Evolutionary conservation across 2,113 vertebrate genomes (phyloP), one percentile per base, ranked within the genome.

Genomic region (Callithrix jacchus): DNA sequence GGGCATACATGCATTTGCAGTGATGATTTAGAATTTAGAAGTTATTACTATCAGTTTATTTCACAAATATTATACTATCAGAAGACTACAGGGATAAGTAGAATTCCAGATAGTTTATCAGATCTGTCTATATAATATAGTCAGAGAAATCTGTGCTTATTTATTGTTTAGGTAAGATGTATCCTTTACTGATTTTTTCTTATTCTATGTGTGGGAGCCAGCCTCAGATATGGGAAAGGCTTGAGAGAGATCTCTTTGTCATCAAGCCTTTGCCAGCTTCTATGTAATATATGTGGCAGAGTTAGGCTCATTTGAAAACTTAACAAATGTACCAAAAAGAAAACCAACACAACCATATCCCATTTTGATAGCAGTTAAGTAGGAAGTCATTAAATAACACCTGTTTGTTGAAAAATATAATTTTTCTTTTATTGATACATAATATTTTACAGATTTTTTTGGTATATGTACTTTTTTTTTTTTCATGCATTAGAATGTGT

Each of bases 281-380:
- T 61, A 70, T 86, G n/a, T 97, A 42, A 97, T 99, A n/a, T 99
- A 87, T 97, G 99, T 99, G 99, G 98, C 86, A 97, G 98, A 96
- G 97, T 95, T 96, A 97, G 73, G 25, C 42, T 37, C 14, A 27
- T 76, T 76, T 30, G 14, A 76, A 47, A 47, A 76, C 14, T 76
- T 76, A 87, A 93, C 98, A 98, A 98, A 98, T 71, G 98, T 54
- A 97, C 98, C 98, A 96, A 49, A 82, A 47, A 95, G 85, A 98
- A 97, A 98, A 97, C 98, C 52, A 96, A 98, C 99, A 99, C 98
- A 93, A 76, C 20, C 17, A 25, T 87, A 40, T 5, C 32, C 42
- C 52, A 40, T 77, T 96, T 83, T 92, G 47, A 61, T 94, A 35
- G 27, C 47, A 61, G 12, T 93, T 95, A 91, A 97, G 76, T 27